phyloP scores from a whole-genome alignment of 2,888 invertebrate genomes.

The Sylvicola cinctus region DNA sequence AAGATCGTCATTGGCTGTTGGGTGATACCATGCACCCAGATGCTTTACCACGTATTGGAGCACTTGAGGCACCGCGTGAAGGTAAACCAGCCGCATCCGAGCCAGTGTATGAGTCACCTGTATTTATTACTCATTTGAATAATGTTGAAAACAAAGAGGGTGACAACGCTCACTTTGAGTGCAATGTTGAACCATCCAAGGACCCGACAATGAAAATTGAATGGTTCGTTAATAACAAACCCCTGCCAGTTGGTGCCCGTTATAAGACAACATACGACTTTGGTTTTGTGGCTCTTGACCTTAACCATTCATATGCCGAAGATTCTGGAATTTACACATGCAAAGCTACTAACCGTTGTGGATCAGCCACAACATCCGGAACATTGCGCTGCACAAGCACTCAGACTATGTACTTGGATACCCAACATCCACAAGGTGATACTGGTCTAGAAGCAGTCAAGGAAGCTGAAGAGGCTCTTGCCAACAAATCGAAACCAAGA shows the following conservation, averaged over 20 bases:
- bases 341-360: slow-evolving; percentile 73
- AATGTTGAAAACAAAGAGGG: slow-evolving; percentile 77
- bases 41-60: slow-evolving; percentile 66
- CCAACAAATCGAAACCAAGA: slow-evolving; percentile 47
- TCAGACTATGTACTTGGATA: slow-evolving; percentile 62
- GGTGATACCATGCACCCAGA: slow-evolving; percentile 78
- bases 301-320: slow-evolving; percentile 70
- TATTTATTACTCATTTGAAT: slow-evolving; percentile 78
- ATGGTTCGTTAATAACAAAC: slow-evolving; percentile 89
- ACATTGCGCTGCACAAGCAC: slow-evolving; percentile 67
- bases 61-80: slow-evolving; percentile 60
- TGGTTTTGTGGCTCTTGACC: slow-evolving; percentile 82
- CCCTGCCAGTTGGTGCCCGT: slow-evolving; percentile 69
- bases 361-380: slow-evolving; percentile 77
- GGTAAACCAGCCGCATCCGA: slow-evolving; percentile 48
- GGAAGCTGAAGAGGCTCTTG: slow-evolving; percentile 67
- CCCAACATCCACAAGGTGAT: slow-evolving; percentile 88
- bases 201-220: slow-evolving; percentile 81
- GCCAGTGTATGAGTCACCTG: slow-evolving; percentile 61
- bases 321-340: slow-evolving; percentile 85
- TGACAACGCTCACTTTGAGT: slow-evolving; percentile 76
- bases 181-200: slow-evolving; percentile 77
- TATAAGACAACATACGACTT: slow-evolving; percentile 90
- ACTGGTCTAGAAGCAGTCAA: slow-evolving; percentile 76
- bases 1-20: slow-evolving; percentile 71